phyloP scores from a whole-genome alignment of 2,888 invertebrate genomes.

The Lepidonotus clava region DNA sequence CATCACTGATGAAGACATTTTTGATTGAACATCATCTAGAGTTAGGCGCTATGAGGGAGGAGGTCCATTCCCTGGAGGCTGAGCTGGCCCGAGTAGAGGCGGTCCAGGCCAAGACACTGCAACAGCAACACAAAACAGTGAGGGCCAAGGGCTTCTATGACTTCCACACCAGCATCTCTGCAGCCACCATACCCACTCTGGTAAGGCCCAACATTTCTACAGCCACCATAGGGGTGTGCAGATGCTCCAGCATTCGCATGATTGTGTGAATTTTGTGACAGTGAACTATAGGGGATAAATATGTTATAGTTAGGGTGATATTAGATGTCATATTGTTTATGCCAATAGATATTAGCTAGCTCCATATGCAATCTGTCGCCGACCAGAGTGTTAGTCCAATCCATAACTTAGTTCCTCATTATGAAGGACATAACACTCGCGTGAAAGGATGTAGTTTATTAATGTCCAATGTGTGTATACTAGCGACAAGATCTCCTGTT shows the following conservation, averaged over 20 bases:
- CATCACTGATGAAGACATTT: too few relatives aligned
- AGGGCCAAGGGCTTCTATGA: slow-evolving; percentile 34
- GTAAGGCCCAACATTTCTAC: neutral
- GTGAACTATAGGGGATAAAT: neutral
- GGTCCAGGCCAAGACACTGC: neutral
- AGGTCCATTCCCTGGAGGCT: too few relatives aligned
- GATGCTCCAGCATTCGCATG: too few relatives aligned
- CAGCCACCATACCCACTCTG: neutral
- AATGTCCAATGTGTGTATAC: too few relatives aligned
- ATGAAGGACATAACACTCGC: too few relatives aligned
- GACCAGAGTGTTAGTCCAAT: too few relatives aligned
- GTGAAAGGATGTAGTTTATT: too few relatives aligned
- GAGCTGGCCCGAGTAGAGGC: neutral
- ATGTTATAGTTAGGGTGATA: neutral
- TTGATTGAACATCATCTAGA: too few relatives aligned
- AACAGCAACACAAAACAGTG: neutral
- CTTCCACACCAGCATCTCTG: neutral
- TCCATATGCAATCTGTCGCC: neutral
- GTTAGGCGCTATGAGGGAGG: too few relatives aligned
- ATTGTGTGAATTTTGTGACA: neutral
- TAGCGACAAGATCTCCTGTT: too few relatives aligned
- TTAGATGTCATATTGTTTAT: neutral
- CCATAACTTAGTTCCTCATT: too few relatives aligned
- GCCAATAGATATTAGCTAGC: neutral
- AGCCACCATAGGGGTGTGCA: too few relatives aligned